Base-by-base conservation (phyloP, 2,797 vertebrate genomes). In the Anomalospiza imberbis region DNA sequence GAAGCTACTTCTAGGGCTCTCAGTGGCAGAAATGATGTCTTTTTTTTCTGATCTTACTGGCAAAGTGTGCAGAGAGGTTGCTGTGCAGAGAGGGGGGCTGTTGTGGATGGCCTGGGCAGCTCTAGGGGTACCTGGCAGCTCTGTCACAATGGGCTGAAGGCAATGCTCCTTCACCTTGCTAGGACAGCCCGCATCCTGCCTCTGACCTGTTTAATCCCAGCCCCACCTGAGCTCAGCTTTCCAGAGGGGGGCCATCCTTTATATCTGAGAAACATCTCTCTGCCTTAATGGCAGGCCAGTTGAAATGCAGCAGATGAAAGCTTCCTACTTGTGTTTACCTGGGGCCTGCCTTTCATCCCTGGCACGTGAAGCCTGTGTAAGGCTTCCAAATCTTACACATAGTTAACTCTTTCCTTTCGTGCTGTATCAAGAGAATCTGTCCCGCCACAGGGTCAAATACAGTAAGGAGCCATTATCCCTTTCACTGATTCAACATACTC, bases 361-460 rank as follows among this genome's bases (percentile, higher is more conserved):
- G 0, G 22, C 93, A 95, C 93, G 38, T 91, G 66, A 76, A 71
- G 51, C 76, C 76, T 48, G n/a, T 38, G 58, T 70, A 72, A 86
- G 76, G 70, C 58, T 94, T 88, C 76, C 85, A 88, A 73, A 67
- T 58, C 81, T 75, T 53, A 38, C 2, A 95, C 29, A 18, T 94
- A 96, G 96, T 96, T 90, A 94, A 93, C 95, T 95, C 83, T 28
- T 92, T 93, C 88, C 70, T 95, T 90, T 82, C 96, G 90, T 76
- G 74, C 76, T 93, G 7, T 67, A 86, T 93, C 90, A 95, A 86
- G 91, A 91, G 51, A 86, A 81, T 93, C 82, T 93, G 77, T 80
- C 80, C 63, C 90, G 91, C 60, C 66, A 76, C 51, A 72, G 67
- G 88, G 91, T 93, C 85, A 91, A 73, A 91, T 67, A 93, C 1